Conservation (phyloP, 35 echinoderm and acorn worm species). For the Apostichopus parvimensis region DNA sequence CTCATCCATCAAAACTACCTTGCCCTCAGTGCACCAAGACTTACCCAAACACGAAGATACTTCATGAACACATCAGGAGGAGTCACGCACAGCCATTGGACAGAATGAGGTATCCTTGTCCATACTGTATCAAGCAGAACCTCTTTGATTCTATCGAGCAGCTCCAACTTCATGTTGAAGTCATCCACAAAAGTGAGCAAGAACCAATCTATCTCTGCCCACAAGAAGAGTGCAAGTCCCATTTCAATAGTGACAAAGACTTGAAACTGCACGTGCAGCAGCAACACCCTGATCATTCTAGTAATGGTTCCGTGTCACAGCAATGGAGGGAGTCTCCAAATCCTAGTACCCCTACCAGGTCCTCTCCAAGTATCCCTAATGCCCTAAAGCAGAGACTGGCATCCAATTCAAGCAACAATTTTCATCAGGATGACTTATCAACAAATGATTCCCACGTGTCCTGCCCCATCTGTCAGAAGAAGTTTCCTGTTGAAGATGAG, state of each 20-base stretch:
- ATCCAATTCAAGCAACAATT: not conserved
- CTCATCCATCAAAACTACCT: conserved; percentile 58
- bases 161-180: conserved; percentile 95
- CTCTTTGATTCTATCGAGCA: conserved; percentile 98
- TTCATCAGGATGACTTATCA: not conserved
- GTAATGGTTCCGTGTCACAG: not conserved
- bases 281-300: conserved; percentile 38
- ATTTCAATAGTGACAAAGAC: conserved; percentile 70
- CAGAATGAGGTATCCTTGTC: conserved; percentile 97
- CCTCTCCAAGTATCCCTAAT: conserved; percentile 9
- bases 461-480: conserved; percentile 85
- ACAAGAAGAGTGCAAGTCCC: conserved; percentile 74
- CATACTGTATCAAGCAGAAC: conserved; percentile 97
- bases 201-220: conserved; percentile 79
- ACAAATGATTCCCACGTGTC: conserved; percentile 32
- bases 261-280: conserved; percentile 68
- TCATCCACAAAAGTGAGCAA: conserved; percentile 85
- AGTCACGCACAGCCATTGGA: conserved; percentile 80
- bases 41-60: conserved; percentile 72
- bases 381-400: not conserved
- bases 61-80: conserved; percentile 78
- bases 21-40: conserved; percentile 90
- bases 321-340: conserved; percentile 36
- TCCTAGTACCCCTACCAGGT: not conserved
- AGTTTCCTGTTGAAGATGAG: conserved; percentile 78